Evolutionary conservation across 2,113 vertebrate genomes (phyloP), one percentile per base, ranked within the genome.

Genomic region (Otocyon megalotis): DNA sequence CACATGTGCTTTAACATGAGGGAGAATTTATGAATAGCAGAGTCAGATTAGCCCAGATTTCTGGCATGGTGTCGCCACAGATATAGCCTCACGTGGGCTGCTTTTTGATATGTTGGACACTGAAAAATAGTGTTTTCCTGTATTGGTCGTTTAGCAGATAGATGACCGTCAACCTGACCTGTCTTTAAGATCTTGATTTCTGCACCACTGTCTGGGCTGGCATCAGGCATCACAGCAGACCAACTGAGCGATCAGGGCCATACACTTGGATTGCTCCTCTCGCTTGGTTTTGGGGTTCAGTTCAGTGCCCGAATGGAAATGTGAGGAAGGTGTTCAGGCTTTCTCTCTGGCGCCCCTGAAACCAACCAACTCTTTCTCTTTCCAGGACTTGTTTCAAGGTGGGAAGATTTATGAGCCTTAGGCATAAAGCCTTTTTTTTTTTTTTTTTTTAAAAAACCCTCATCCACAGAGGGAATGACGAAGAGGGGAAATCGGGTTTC

Each of bases 1-100:
- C 92, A 93, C 96, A 90, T 97, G 97, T 95, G 96, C 94, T 93
- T 96, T 91, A 84, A 86, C 94, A 92, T 84, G 95, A 96, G 96
- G 97, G 91, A 74, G 96, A 96, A 96, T 96, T 97, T 97, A 95
- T 98, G 97, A 97, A 98, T 97, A 97, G 96, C 92, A 90, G 96
- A 97, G 93, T 93, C 92, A 97, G 95, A 97, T 97, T 89, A 94
- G 94, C 92, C 94, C 82, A 92, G 93, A 90, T 98, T 97, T 94
- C 96, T 97, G 96, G 97, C 95, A 72, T 60, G 63, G 54, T 63
- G 13, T 88, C 72, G 69, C 88, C 88, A 69, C 71, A 82, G 93
- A 95, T 94, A 97, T 54, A 96, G 94, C 80, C 77, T 92, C 95
- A 94, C 28, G n/a, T 95, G 93, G 97, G 97, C 43, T 88, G 94